Conservation (phyloP, 2,797 vertebrate species). For the Crocodylus rhombifer region DNA sequence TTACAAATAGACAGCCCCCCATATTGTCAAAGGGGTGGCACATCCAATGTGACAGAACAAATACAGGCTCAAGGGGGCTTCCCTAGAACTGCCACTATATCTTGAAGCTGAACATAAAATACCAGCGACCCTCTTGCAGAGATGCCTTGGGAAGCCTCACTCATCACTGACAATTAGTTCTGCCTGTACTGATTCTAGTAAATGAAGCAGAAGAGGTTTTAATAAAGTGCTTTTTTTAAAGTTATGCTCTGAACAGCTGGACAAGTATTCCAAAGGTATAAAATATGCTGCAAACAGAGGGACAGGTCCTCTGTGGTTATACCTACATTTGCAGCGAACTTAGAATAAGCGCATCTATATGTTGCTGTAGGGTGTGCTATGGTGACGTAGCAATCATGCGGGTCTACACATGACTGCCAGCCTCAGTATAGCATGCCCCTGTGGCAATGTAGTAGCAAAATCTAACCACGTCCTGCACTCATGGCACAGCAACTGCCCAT, state of each 20-base stretch:
- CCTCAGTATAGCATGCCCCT: too few species aligned
- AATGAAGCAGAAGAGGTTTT: background rate
- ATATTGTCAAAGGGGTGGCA: background rate
- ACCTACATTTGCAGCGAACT: too few species aligned
- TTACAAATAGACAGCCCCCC: background rate
- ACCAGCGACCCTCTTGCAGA: background rate
- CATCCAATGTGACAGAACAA: background rate
- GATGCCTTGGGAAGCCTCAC: background rate
- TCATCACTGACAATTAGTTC: background rate
- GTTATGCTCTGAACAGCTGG: background rate
- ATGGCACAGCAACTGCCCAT: too few species aligned
- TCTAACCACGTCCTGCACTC: too few species aligned
- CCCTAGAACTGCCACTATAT: background rate
- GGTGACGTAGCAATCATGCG: too few species aligned
- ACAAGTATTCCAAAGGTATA: background rate
- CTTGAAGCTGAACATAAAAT: background rate
- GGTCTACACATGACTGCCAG: too few species aligned
- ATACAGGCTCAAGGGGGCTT: background rate
- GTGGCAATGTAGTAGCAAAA: too few species aligned
- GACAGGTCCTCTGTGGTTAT: background rate
- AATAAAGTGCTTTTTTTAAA: background rate
- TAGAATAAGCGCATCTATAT: too few species aligned
- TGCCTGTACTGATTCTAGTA: background rate
- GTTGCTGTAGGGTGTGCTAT: too few species aligned
- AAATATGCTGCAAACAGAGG: background rate